Percentiles rank a stretch among this genome's conserved stretches.
Conservation (phyloP, 2,113 vertebrate species). For the Verasper variegatus region DNA sequence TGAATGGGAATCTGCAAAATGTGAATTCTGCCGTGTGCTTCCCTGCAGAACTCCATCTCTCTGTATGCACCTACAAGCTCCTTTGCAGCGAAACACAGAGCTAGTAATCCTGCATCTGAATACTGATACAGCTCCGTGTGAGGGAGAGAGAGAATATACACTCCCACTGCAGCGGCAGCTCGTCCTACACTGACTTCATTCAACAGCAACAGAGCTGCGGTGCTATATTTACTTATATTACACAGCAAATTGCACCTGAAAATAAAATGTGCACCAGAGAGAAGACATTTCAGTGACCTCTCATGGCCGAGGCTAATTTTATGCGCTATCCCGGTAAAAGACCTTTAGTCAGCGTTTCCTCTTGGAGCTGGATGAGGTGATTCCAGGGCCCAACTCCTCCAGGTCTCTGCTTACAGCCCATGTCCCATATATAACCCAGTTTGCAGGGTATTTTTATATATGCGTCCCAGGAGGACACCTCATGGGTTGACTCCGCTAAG, state of each 20-base stretch:
- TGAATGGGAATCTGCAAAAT: not conserved
- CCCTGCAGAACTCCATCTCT: slow-evolving; percentile 21
- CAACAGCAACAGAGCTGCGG: too few relatives aligned
- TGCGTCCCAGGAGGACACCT: not conserved
- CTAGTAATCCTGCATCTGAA: slow-evolving; percentile 42
- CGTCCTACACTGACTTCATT: too few relatives aligned
- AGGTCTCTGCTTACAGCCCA: not conserved
- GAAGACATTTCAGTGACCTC: not conserved
- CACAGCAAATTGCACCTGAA: not conserved
- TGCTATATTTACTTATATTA: not conserved
- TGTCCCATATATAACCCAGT: not conserved
- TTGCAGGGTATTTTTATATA: too few relatives aligned
- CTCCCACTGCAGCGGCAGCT: not conserved
- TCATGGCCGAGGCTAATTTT: not conserved
- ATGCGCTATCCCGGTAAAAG: not conserved
- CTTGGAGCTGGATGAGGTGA: not conserved
- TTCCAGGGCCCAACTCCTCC: not conserved
- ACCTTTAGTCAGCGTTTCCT: not conserved
- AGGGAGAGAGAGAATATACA: too few relatives aligned
- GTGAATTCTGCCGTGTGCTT: not conserved
- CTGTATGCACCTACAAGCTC: slow-evolving; percentile 22
- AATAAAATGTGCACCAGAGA: not conserved
- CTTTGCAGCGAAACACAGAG: slow-evolving; percentile 36
- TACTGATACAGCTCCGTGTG: slow-evolving; percentile 32
- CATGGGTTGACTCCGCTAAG: not conserved